A percentile compares a stretch with the other conserved stretches of the same genome.
Conservation (phyloP, 2,113 vertebrate species). For the Odocoileus hemionus region DNA sequence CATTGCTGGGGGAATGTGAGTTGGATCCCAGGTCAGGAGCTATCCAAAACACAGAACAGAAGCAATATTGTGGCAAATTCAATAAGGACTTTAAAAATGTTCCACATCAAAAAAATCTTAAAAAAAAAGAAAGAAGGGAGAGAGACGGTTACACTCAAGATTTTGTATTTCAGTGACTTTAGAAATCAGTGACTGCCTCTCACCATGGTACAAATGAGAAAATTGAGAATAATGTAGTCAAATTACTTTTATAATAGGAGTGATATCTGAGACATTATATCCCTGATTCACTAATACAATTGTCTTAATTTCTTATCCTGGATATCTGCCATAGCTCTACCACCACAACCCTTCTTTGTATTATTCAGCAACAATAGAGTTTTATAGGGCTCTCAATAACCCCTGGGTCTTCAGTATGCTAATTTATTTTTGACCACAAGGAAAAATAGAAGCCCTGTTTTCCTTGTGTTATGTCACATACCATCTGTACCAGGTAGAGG, state of each 20-base stretch:
- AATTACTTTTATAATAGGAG: not conserved
- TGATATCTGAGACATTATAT: slow-evolving; percentile 15
- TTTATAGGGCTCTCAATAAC: not conserved
- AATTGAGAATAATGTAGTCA: not conserved
- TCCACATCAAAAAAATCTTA: not conserved
- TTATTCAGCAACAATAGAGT: not conserved
- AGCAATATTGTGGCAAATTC: not conserved
- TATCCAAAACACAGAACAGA: not conserved
- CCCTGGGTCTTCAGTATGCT: not conserved
- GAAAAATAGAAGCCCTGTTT: not conserved
- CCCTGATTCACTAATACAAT: not conserved
- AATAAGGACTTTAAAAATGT: not conserved
- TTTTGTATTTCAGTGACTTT: not conserved
- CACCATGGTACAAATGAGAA: slow-evolving; percentile 5
- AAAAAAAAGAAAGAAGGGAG: not conserved
- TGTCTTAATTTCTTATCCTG: slow-evolving; percentile 11
- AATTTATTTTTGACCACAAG: not conserved
- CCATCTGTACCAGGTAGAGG: not conserved
- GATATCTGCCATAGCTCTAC: not conserved
- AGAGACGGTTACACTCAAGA: not conserved
- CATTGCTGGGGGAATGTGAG: fast-evolving
- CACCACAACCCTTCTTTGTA: not conserved
- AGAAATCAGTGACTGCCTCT: not conserved
- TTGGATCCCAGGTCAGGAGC: not conserved
- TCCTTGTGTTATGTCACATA: not conserved